Conservation (phyloP, 2,888 invertebrate genomes). For the Leucophenga montana region DNA sequence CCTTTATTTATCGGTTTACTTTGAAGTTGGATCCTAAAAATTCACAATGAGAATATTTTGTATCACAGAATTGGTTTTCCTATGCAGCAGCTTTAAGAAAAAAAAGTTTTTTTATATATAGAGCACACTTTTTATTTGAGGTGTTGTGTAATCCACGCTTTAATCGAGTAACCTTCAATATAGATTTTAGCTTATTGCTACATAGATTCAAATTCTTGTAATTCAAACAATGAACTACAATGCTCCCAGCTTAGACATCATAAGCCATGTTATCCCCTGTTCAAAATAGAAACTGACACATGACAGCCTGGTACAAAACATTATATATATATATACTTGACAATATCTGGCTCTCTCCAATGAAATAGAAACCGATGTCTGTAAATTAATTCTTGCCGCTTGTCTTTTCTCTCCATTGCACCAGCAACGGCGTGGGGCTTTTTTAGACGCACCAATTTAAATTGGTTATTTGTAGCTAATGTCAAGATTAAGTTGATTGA, state of each 20-base stretch:
- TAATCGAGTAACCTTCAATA: slow-evolving; percentile 5
- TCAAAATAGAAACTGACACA: slow-evolving; percentile 9
- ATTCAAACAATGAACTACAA: not conserved
- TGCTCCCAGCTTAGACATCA: not conserved
- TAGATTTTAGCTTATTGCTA: too few relatives aligned
- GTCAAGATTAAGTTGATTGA: slow-evolving; percentile 60
- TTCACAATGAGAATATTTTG: not conserved
- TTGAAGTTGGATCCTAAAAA: too few relatives aligned
- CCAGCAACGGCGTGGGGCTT: not conserved
- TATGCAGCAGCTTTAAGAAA: too few relatives aligned
- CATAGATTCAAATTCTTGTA: too few relatives aligned
- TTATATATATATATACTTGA: not conserved
- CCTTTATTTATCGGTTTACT: not conserved
- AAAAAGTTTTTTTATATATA: not conserved
- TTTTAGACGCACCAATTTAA: slow-evolving; percentile 55
- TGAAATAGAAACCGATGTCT: not conserved
- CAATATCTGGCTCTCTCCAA: not conserved
- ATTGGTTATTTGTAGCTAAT: slow-evolving; percentile 41
- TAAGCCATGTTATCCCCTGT: slow-evolving; percentile 15
- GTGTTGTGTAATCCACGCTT: not conserved
- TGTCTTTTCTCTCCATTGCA: slow-evolving; percentile 42
- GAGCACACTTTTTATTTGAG: not conserved
- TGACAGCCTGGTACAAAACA: slow-evolving; percentile 6
- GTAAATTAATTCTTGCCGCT: slow-evolving; percentile 11
- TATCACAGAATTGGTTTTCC: too few relatives aligned